phyloP scores from a whole-genome alignment of 2,797 vertebrate genomes.

The Gymnothorax reevesii region DNA sequence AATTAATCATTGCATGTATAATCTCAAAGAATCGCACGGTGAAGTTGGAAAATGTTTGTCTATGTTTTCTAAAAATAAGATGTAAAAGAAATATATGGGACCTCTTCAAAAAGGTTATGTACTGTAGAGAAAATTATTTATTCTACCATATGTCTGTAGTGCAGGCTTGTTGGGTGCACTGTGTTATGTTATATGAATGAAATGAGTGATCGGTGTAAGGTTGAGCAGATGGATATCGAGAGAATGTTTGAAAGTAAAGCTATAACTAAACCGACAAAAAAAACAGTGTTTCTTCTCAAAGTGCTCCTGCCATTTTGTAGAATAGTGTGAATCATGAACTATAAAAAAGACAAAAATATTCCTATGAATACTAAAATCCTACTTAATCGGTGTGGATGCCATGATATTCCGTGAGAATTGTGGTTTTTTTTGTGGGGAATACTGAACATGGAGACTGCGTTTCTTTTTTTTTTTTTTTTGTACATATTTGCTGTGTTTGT shows the following conservation, averaged over 20 bases:
- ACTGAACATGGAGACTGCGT: conserved; percentile 81
- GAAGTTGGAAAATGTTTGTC: conserved; percentile 73
- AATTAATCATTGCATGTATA: conserved; percentile 83
- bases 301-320: conserved; percentile 78
- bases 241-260: conserved; percentile 44
- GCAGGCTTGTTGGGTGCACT: conserved; percentile 81
- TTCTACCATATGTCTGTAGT: conserved; percentile 68
- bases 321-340: conserved; percentile 82
- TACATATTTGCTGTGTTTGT: conserved; percentile 84
- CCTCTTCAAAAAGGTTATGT: conserved; percentile 62
- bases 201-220: conserved; percentile 33
- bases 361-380: conserved; percentile 71
- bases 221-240: background rate
- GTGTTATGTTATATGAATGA: conserved; percentile 69
- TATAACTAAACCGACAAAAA: conserved; percentile 50
- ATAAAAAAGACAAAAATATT: conserved; percentile 61
- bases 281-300: conserved; percentile 57
- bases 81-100: conserved; percentile 41
- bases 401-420: conserved; percentile 89
- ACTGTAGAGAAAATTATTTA: conserved; percentile 56
- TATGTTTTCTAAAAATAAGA: conserved; percentile 71
- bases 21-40: conserved; percentile 83
- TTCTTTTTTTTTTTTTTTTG: conserved; percentile 73
- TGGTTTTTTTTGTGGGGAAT: conserved; percentile 79
- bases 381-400: conserved; percentile 85